These are phyloP conservation scores for Enteromius radiatus DNA, from an alignment of 2,797 vertebrate species.

Conservation along the genomic window DNA sequence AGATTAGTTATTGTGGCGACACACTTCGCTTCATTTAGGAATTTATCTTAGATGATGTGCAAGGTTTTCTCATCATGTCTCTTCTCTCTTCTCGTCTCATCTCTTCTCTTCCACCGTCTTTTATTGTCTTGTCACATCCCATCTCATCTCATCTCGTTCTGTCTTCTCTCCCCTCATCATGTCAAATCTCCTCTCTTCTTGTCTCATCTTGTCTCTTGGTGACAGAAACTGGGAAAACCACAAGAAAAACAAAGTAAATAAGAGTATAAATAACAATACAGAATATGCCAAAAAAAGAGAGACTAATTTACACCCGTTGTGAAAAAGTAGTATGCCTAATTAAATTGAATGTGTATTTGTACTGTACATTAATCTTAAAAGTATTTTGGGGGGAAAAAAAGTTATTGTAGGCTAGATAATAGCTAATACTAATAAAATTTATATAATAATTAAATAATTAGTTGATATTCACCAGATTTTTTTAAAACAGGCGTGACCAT, in stretches of 20 bases:
- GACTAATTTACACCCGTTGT: background rate
- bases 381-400: background rate
- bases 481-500: too few species aligned
- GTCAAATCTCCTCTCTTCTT: background rate
- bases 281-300: background rate
- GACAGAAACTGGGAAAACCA: slow-evolving; percentile 7
- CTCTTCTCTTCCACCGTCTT: background rate
- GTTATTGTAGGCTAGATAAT: too few species aligned
- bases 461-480: too few species aligned
- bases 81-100: slow-evolving; percentile 25
- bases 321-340: background rate
- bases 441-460: too few species aligned
- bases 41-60: slow-evolving; percentile 44
- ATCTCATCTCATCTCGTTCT: background rate
- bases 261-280: background rate
- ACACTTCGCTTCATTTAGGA: slow-evolving; percentile 23
- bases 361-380: background rate
- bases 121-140: background rate
- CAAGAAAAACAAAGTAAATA: background rate
- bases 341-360: background rate
- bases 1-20: slow-evolving; percentile 41
- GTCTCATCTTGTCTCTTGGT: background rate
- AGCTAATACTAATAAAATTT: background rate
- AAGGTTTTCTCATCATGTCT: slow-evolving; percentile 19
- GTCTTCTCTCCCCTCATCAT: background rate